Conservation (phyloP, 1,140 invertebrate genomes). For the Aphaenogaster rudis region DNA sequence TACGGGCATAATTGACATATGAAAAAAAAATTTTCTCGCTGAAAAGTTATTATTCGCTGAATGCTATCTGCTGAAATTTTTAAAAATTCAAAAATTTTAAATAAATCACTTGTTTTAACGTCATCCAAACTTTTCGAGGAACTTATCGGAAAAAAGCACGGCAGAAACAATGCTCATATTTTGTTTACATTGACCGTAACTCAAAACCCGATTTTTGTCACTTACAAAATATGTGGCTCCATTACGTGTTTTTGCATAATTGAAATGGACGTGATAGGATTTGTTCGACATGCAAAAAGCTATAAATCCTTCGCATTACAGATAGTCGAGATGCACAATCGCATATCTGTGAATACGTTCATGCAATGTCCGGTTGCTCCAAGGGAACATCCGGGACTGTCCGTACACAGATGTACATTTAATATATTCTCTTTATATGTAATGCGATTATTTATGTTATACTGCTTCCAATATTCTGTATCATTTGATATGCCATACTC, state of each 20-base stretch:
- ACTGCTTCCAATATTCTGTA: conserved; percentile 20
- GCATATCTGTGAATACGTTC: conserved; percentile 5
- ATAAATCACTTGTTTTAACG: background rate
- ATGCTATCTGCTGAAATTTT: background rate
- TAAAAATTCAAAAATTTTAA: background rate
- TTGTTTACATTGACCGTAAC: background rate
- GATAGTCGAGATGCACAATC: conserved; percentile 12
- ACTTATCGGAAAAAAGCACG: background rate
- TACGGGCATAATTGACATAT: background rate
- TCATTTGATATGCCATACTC: conserved; percentile 5
- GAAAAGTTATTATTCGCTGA: conserved; percentile 1
- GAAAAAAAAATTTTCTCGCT: background rate
- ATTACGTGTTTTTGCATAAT: conserved; percentile 27
- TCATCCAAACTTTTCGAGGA: background rate
- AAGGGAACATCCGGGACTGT: background rate
- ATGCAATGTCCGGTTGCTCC: background rate
- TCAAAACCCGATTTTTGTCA: background rate
- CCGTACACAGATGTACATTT: conserved; percentile 31
- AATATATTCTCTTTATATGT: conserved; percentile 41
- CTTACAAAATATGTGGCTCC: background rate
- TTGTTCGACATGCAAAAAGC: conserved; percentile 1
- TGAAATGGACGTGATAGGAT: background rate
- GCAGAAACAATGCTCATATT: background rate
- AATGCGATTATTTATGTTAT: conserved; percentile 41
- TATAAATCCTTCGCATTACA: conserved; percentile 2